phyloP scores from a whole-genome alignment of 2,888 invertebrate species.

The Noctua comes region DNA sequence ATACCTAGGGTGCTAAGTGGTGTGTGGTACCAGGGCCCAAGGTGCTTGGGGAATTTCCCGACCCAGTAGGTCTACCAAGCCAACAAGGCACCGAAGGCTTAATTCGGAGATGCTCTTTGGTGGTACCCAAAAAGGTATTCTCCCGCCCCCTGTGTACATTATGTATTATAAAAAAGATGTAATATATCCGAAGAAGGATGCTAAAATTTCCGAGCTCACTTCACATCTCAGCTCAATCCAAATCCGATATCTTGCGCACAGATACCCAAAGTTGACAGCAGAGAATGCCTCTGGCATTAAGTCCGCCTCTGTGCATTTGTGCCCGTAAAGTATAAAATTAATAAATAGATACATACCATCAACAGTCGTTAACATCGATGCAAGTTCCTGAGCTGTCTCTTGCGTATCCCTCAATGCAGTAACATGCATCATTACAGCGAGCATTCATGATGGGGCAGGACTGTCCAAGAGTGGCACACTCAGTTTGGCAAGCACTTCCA shows the following conservation, averaged over 20 bases:
- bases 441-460: rapidly evolving
- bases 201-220: background rate
- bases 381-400: background rate
- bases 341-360: background rate
- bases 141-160: too few relatives aligned
- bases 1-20: background rate
- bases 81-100: too few relatives aligned
- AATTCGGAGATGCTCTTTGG: too few relatives aligned
- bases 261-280: background rate
- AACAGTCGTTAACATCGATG: background rate
- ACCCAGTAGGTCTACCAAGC: too few relatives aligned
- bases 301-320: background rate
- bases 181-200: background rate
- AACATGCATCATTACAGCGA: conserved; percentile 7
- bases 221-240: background rate
- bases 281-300: background rate
- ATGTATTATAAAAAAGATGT: background rate
- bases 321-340: background rate
- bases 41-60: background rate
- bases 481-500: conserved; percentile 21
- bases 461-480: conserved; percentile 3
- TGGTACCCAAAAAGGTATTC: background rate
- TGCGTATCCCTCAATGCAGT: conserved; percentile 1
- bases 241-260: background rate
- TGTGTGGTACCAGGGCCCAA: background rate